Evolutionary conservation across 1,140 invertebrate genomes (phyloP).

Genomic region (Cyclargus thomasi): DNA sequence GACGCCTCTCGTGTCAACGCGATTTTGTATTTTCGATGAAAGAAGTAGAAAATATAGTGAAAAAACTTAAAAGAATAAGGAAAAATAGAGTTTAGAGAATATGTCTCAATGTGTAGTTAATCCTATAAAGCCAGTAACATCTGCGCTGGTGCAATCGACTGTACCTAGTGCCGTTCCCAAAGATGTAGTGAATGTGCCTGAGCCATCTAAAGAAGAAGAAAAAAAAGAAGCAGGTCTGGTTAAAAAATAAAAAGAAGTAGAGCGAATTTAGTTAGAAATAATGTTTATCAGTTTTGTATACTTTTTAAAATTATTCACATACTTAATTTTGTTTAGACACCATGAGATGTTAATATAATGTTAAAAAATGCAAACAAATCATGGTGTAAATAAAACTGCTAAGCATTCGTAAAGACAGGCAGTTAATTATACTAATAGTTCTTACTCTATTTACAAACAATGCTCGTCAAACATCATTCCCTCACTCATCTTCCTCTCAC

Average conservation of each 20-base stretch:
- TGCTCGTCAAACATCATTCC: not conserved
- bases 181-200: conserved; percentile 30
- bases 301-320: too few relatives aligned
- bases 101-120: conserved; percentile 68
- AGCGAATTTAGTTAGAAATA: not conserved
- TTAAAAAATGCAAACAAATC: too few relatives aligned
- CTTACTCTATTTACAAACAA: not conserved
- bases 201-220: not conserved
- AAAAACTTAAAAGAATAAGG: not conserved
- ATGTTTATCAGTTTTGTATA: too few relatives aligned
- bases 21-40: conserved; percentile 39
- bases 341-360: too few relatives aligned
- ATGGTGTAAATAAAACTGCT: too few relatives aligned
- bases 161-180: conserved; percentile 13
- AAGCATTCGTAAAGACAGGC: too few relatives aligned
- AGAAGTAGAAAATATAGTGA: conserved; percentile 16
- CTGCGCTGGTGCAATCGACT: conserved; percentile 33
- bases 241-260: conserved; percentile 1
- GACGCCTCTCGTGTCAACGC: conserved; percentile 46
- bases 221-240: not conserved
- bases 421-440: too few relatives aligned
- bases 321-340: too few relatives aligned
- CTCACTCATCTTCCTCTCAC: not conserved
- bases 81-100: conserved; percentile 24
- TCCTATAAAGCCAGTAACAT: conserved; percentile 48